phyloP scores from a whole-genome alignment of 2,797 vertebrate genomes.

The Leptodactylus fallax region DNA sequence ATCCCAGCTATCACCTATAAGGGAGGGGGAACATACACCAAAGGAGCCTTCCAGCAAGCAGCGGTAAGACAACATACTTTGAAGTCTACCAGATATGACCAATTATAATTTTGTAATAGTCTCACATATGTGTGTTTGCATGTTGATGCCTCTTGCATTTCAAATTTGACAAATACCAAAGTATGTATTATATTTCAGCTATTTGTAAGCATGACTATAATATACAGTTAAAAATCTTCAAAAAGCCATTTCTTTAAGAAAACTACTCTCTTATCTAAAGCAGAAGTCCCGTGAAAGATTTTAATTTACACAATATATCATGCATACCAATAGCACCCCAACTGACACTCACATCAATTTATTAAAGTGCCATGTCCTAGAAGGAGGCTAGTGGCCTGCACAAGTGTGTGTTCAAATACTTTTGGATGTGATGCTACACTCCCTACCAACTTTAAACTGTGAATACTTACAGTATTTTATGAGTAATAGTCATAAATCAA shows the following conservation, averaged over 20 bases:
- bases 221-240: too few species aligned
- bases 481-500: neutral
- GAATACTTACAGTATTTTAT: neutral
- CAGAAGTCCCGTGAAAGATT: too few species aligned
- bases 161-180: too few species aligned
- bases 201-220: neutral
- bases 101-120: too few species aligned
- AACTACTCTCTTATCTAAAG: too few species aligned
- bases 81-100: neutral
- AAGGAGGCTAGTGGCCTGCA: neutral
- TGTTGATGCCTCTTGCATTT: too few species aligned
- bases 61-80: conserved; percentile 81
- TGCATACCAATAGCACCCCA: neutral
- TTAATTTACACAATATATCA: too few species aligned
- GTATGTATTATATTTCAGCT: neutral
- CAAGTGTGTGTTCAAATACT: neutral
- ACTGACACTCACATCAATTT: neutral
- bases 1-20: conserved; percentile 94
- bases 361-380: neutral
- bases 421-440: neutral
- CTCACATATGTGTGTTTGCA: neutral
- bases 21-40: conserved; percentile 96
- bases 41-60: conserved; percentile 95
- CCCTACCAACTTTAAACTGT: neutral
- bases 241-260: too few species aligned